Evolutionary conservation across 2,888 invertebrate genomes (phyloP).

Genomic region (Coelogynopora nodosa): DNA sequence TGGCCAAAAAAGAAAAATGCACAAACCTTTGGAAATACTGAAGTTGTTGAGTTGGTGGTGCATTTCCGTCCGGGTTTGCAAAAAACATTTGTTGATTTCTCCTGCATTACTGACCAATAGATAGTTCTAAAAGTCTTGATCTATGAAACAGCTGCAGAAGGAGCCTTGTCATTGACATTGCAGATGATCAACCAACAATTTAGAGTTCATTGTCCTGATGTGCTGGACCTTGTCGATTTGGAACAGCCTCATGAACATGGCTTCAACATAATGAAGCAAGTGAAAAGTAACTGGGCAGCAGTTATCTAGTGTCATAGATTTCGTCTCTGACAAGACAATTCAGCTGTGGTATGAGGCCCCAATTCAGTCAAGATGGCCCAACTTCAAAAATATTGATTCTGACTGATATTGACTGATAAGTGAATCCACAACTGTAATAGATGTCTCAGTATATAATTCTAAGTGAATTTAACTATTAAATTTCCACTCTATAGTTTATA

Average conservation of each 20-base stretch:
- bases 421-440: slow-evolving; percentile 17
- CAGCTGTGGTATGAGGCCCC: slow-evolving; percentile 11
- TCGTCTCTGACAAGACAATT: slow-evolving; percentile 6
- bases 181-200: background rate
- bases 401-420: background rate
- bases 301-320: too few relatives aligned
- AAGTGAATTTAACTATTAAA: slow-evolving; percentile 10
- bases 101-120: background rate
- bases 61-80: too few relatives aligned
- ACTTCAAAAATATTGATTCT: slow-evolving; percentile 28
- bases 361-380: slow-evolving; percentile 21
- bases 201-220: background rate
- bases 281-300: too few relatives aligned
- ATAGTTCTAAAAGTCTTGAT: background rate
- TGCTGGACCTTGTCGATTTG: background rate
- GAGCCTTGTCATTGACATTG: background rate
- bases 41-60: too few relatives aligned
- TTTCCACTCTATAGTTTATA: slow-evolving; percentile 8
- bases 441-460: slow-evolving; percentile 6
- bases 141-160: background rate
- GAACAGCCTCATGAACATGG: background rate
- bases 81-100: background rate
- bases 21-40: too few relatives aligned
- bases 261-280: background rate
- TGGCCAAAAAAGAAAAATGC: too few relatives aligned